phyloP scores from a whole-genome alignment of 2,888 invertebrate species.

The Melieria crassipennis region DNA sequence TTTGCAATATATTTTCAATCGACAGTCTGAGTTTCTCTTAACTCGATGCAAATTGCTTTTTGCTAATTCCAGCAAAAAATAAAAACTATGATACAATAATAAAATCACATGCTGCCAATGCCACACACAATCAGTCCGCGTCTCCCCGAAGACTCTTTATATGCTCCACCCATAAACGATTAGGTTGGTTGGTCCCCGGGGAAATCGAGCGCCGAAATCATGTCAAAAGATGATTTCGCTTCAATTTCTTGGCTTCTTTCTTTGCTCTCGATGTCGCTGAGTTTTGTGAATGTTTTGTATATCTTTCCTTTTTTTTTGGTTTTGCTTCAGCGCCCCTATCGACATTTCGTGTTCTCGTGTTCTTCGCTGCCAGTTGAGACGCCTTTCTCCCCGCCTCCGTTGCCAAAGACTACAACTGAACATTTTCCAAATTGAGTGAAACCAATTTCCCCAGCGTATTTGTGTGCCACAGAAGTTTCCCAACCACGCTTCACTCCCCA shows the following conservation, averaged over 20 bases:
- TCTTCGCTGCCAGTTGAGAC: neutral
- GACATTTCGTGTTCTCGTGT: neutral
- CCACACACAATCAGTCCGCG: no score
- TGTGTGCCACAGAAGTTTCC: conserved; percentile 42
- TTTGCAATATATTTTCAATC: neutral
- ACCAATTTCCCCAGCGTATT: conserved; percentile 55
- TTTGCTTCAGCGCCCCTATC: neutral
- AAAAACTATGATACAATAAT: no score
- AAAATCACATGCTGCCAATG: no score
- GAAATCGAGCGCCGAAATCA: conserved; percentile 30
- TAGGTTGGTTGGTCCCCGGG: conserved; percentile 56
- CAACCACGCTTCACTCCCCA: conserved; percentile 21
- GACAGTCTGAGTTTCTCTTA: no score
- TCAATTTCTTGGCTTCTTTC: conserved; percentile 1
- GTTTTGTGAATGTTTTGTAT: neutral
- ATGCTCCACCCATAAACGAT: conserved; percentile 51
- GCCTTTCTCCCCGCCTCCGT: neutral
- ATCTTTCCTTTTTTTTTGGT: conserved; percentile 10
- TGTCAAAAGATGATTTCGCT: conserved; percentile 15
- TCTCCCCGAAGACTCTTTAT: neutral
- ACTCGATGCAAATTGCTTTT: neutral
- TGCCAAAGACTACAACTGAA: conserved; percentile 27
- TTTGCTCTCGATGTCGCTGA: conserved; percentile 3
- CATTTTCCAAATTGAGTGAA: conserved; percentile 56
- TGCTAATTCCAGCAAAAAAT: neutral